These are phyloP conservation scores for Embidobia sp. DNA, from an alignment of 2,888 invertebrate species.

Conservation along the genomic window DNA sequence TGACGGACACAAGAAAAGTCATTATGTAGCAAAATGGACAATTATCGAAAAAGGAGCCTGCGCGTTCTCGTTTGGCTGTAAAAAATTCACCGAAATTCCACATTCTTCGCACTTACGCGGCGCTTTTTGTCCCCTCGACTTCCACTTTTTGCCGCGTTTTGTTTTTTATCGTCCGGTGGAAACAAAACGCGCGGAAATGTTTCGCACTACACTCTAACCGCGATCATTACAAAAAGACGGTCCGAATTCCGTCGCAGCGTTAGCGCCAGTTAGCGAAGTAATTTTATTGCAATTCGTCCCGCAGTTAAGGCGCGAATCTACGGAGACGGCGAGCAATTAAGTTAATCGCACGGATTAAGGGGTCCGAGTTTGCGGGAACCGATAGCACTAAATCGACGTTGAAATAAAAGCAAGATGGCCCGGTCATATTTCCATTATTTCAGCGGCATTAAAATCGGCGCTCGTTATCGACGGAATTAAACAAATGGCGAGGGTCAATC, in stretches of 20 bases:
- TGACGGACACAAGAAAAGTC: too few species aligned
- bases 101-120: too few species aligned
- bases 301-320: conserved; percentile 47
- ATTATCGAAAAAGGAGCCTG: too few species aligned
- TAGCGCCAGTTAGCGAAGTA: conserved; percentile 45
- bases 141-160: background rate
- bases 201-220: conserved; percentile 10
- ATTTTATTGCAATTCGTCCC: conserved; percentile 43
- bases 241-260: conserved; percentile 27
- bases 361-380: conserved; percentile 44
- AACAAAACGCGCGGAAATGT: background rate
- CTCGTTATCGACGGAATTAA: conserved; percentile 66
- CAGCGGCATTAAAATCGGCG: conserved; percentile 61
- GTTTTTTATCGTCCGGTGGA: too few species aligned
- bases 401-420: conserved; percentile 60
- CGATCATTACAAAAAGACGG: conserved; percentile 23
- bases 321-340: conserved; percentile 57
- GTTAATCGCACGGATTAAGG: conserved; percentile 63
- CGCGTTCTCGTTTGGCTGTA: too few species aligned
- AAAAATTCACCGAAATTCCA: too few species aligned
- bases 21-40: too few species aligned
- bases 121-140: too few species aligned
- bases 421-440: conserved; percentile 65
- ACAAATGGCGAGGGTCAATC: conserved; percentile 62
- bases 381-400: conserved; percentile 57